A percentile compares a stretch with the other conserved stretches of the same genome.
These are phyloP conservation scores for Danio albolineatus DNA, from an alignment of 2,797 vertebrate species.

Conservation along the genomic window DNA sequence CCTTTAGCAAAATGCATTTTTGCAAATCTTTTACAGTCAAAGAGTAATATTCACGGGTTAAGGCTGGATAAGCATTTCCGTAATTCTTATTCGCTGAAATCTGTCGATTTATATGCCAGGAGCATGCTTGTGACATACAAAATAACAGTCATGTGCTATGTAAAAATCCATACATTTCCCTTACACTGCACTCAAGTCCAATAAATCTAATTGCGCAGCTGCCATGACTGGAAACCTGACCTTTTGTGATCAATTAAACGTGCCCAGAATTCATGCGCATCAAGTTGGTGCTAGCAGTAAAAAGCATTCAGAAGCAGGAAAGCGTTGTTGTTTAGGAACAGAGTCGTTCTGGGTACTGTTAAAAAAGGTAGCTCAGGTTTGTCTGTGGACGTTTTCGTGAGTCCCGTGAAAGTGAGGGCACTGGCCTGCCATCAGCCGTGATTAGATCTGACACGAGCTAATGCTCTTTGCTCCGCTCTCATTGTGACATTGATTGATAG, in stretches of 20 bases:
- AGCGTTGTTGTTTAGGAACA: constrained; percentile 13
- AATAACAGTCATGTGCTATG: constrained; percentile 19
- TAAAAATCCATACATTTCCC: constrained; percentile 40
- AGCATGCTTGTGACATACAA: constrained; percentile 8
- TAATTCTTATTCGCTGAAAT: background rate
- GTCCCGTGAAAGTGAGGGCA: constrained; percentile 38
- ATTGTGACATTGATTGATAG: constrained; percentile 60
- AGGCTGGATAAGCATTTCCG: background rate
- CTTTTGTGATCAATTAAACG: constrained; percentile 55
- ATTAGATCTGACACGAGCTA: constrained; percentile 60
- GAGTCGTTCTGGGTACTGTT: constrained; percentile 8
- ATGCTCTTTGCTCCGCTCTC: constrained; percentile 56
- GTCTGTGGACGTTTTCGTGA: constrained; percentile 32
- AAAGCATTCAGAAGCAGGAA: background rate
- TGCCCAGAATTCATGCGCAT: constrained; percentile 29
- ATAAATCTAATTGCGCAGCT: constrained; percentile 45
- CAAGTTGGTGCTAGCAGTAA: background rate
- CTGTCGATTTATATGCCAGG: background rate
- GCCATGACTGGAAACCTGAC: constrained; percentile 37
- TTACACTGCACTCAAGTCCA: constrained; percentile 30
- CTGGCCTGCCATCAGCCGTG: constrained; percentile 38
- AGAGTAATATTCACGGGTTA: background rate
- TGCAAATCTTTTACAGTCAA: constrained; percentile 4
- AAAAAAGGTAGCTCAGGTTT: constrained; percentile 11
- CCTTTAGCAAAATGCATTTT: background rate